Evolutionary conservation across 2,113 vertebrate genomes (phyloP).

Genomic region (Calyptomena viridis): DNA sequence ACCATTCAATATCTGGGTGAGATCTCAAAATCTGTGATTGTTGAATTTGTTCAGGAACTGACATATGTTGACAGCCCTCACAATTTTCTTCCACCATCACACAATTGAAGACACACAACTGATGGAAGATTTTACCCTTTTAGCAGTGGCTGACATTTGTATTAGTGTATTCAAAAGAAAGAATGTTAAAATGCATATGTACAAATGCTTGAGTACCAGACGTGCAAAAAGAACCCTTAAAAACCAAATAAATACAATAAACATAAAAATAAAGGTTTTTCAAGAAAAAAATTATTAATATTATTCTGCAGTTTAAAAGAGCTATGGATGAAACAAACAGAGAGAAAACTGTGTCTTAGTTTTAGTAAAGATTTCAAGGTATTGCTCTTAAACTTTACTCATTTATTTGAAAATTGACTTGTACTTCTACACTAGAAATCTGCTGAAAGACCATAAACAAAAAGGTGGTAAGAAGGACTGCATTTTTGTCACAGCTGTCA

Average conservation of each 20-base stretch:
- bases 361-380: not conserved
- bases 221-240: not conserved
- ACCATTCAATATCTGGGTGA: not conserved
- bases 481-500: conserved; percentile 53
- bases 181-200: not conserved
- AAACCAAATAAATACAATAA: not conserved
- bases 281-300: not conserved
- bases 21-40: not conserved
- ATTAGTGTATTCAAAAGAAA: not conserved
- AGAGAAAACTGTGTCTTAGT: not conserved
- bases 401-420: not conserved
- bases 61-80: not conserved
- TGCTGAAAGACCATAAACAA: not conserved
- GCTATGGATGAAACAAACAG: not conserved
- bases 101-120: not conserved
- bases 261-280: not conserved
- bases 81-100: not conserved
- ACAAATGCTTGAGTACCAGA: not conserved
- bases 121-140: not conserved
- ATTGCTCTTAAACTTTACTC: not conserved
- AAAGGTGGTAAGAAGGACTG: not conserved
- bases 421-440: not conserved
- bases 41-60: not conserved
- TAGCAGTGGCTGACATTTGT: not conserved
- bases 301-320: not conserved